phyloP scores from a whole-genome alignment of 2,113 vertebrate genomes.

The Oxygymnocypris stewartii region DNA sequence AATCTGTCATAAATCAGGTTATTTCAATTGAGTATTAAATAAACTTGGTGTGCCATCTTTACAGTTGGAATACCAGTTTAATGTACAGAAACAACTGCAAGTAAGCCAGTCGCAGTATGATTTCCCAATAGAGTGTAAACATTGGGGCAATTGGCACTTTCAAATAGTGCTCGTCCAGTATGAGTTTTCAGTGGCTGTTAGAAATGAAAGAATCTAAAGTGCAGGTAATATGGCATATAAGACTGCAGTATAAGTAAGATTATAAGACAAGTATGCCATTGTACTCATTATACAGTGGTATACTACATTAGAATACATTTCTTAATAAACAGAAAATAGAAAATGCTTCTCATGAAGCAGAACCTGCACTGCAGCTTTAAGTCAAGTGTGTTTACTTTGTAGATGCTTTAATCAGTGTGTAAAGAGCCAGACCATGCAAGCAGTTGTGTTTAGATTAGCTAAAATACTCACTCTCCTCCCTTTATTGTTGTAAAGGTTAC shows the following conservation, averaged over 20 bases:
- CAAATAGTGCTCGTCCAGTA: too few species aligned
- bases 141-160: too few species aligned
- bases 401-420: not conserved
- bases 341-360: not conserved
- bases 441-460: slow-evolving; percentile 10
- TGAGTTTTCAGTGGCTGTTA: not conserved
- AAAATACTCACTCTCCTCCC: not conserved
- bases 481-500: slow-evolving; percentile 16
- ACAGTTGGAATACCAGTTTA: too few species aligned
- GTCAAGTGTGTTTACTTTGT: slow-evolving; percentile 12
- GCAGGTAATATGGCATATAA: not conserved
- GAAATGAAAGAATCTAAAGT: not conserved
- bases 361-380: not conserved
- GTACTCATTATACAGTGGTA: not conserved
- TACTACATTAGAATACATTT: not conserved
- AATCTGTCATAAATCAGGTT: too few species aligned
- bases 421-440: not conserved
- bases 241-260: not conserved
- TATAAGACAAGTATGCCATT: not conserved
- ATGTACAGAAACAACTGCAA: too few species aligned
- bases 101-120: too few species aligned
- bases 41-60: too few species aligned
- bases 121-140: too few species aligned
- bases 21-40: too few species aligned
- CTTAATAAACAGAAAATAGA: not conserved